Conservation (phyloP, 2,113 vertebrate species). For the Tretioscincus oriximinensis region DNA sequence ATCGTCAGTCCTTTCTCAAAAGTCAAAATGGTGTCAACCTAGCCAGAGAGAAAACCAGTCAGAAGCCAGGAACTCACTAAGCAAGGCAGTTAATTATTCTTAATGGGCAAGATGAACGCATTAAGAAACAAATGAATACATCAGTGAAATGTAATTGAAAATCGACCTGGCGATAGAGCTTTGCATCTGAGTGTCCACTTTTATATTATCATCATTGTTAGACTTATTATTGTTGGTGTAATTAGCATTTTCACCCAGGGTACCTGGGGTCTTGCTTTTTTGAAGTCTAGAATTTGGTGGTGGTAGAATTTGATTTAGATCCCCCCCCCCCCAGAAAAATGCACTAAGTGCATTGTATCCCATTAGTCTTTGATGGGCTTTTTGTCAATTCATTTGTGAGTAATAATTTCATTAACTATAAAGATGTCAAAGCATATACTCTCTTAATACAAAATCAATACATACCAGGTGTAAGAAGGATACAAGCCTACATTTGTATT, state of each 20-base stretch:
- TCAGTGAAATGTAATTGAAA: constrained; percentile 82
- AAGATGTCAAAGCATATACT: constrained; percentile 28
- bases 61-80: constrained; percentile 78
- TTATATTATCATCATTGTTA: constrained; percentile 72
- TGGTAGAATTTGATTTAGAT: constrained; percentile 53
- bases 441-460: constrained; percentile 31
- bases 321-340: constrained; percentile 10
- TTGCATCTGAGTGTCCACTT: constrained; percentile 74
- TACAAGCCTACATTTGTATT: constrained; percentile 28
- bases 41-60: constrained; percentile 63
- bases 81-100: constrained; percentile 82
- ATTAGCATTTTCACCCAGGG: constrained; percentile 66
- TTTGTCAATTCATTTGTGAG: constrained; percentile 20
- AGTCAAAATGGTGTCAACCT: constrained; percentile 75
- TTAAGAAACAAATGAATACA: constrained; percentile 84
- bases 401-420: constrained; percentile 27
- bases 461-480: neutral
- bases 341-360: constrained; percentile 38
- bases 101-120: constrained; percentile 83
- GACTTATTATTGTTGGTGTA: constrained; percentile 67
- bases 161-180: constrained; percentile 75
- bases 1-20: constrained; percentile 63
- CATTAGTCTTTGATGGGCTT: constrained; percentile 46
- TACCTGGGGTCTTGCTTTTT: constrained; percentile 58
- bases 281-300: constrained; percentile 55